Percentiles rank a stretch among this genome's conserved stretches.
Evolutionary conservation across 92 coral and sea anemone species (phyloP).

Genomic region (Porites evermanni): DNA sequence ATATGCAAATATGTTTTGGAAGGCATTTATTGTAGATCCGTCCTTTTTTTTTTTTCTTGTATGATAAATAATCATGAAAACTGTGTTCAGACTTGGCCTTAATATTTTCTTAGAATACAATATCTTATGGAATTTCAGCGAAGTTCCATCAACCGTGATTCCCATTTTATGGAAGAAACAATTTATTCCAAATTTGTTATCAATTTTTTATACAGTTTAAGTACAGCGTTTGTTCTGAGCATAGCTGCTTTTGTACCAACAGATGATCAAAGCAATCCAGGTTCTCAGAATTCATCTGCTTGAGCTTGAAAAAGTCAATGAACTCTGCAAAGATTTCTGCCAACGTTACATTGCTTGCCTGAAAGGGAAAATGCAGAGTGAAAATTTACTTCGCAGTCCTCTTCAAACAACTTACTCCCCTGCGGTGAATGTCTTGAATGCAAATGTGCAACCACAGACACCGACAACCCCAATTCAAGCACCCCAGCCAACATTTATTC

Average conservation of each 20-base stretch:
- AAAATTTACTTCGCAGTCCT: conserved; percentile 90
- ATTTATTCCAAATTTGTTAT: not conserved
- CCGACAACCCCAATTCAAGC: conserved; percentile 68
- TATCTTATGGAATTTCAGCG: too few relatives aligned
- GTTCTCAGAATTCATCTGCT: conserved; percentile 93
- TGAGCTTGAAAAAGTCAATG: conserved; percentile 98
- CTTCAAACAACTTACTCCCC: conserved; percentile 67
- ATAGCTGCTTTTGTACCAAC: conserved; percentile 1
- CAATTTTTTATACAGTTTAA: not conserved
- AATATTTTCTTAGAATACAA: too few relatives aligned
- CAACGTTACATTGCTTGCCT: conserved; percentile 99
- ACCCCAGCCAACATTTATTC: conserved; percentile 56
- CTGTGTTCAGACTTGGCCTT: too few relatives aligned
- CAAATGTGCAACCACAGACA: conserved; percentile 70
- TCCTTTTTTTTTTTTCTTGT: too few relatives aligned
- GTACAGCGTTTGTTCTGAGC: not conserved
- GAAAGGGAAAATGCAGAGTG: conserved; percentile 99
- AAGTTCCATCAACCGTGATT: too few relatives aligned
- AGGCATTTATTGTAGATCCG: too few relatives aligned
- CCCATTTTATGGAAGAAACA: too few relatives aligned
- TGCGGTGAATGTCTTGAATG: conserved; percentile 56
- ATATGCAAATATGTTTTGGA: too few relatives aligned
- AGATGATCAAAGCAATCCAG: conserved; percentile 99
- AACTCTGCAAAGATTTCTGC: conserved; percentile 98
- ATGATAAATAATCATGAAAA: too few relatives aligned